phyloP scores from a whole-genome alignment of 2,113 vertebrate species.

The Embiotoca jacksoni region DNA sequence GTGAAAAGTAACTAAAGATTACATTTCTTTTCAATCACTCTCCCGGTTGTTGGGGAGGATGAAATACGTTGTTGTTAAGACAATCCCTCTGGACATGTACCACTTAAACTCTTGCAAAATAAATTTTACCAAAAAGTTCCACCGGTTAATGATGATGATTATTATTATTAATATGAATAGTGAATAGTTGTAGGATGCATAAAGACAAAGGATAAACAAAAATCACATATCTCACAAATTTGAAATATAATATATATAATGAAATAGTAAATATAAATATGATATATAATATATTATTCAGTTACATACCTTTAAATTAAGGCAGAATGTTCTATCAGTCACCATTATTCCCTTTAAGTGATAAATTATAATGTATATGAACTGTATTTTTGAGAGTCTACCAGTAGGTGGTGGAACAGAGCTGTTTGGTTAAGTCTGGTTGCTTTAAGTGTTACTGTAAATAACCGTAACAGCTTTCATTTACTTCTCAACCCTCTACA shows the following conservation, averaged over 20 bases:
- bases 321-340: too few species aligned
- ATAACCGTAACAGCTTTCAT: neutral
- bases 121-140: slow-evolving; percentile 70
- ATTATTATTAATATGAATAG: neutral
- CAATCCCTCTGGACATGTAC: slow-evolving; percentile 72
- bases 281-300: too few species aligned
- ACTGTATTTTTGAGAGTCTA: slow-evolving; percentile 7
- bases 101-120: slow-evolving; percentile 68
- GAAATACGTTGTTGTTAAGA: slow-evolving; percentile 67
- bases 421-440: neutral
- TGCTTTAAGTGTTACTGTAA: neutral
- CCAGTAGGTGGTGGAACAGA: slow-evolving; percentile 69
- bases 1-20: slow-evolving; percentile 46
- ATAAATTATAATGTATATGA: neutral
- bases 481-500: too few species aligned
- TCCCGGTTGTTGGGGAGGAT: slow-evolving; percentile 42
- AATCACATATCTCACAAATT: neutral
- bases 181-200: neutral
- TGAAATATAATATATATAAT: neutral
- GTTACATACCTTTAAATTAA: neutral
- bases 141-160: neutral
- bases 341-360: neutral
- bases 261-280: too few species aligned
- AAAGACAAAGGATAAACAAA: neutral
- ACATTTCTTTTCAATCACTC: slow-evolving; percentile 49